A percentile compares a stretch with the other conserved stretches of the same genome.
These are phyloP conservation scores for Phengaris arion DNA, from an alignment of 2,888 invertebrate species.

Conservation along the genomic window DNA sequence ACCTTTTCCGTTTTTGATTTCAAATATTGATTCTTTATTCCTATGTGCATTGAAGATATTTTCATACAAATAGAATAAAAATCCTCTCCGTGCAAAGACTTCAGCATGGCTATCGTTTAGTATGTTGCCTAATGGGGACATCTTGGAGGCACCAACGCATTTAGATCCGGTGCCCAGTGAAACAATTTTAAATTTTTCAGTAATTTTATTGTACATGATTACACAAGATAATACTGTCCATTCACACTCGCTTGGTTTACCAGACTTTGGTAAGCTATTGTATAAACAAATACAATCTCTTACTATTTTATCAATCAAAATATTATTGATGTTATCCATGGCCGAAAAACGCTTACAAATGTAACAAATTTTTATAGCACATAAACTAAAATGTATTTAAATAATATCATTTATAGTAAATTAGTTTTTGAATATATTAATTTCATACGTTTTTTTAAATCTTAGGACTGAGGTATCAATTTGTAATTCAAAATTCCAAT, in stretches of 20 bases:
- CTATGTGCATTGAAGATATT: constrained; percentile 73
- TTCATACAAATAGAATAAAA: constrained; percentile 86
- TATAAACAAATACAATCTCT: constrained; percentile 81
- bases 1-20: constrained; percentile 55
- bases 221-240: constrained; percentile 93
- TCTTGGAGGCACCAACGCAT: constrained; percentile 87
- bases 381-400: background rate
- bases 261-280: constrained; percentile 84
- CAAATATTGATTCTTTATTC: constrained; percentile 57
- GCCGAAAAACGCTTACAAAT: background rate
- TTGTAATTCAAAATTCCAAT: background rate
- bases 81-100: constrained; percentile 89
- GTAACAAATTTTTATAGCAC: background rate
- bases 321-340: constrained; percentile 47
- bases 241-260: constrained; percentile 86
- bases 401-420: background rate
- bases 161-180: constrained; percentile 95
- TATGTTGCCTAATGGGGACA: constrained; percentile 83
- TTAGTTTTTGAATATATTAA: too few species aligned
- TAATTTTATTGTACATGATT: constrained; percentile 71
- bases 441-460: too few species aligned
- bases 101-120: constrained; percentile 97
- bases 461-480: too few species aligned
- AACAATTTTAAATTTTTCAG: constrained; percentile 78
- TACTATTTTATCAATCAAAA: constrained; percentile 74